Evolutionary conservation across 1,140 invertebrate species (phyloP), one percentile per base, ranked within the genome.

Genomic region (Caenorhabditis latens): DNA sequence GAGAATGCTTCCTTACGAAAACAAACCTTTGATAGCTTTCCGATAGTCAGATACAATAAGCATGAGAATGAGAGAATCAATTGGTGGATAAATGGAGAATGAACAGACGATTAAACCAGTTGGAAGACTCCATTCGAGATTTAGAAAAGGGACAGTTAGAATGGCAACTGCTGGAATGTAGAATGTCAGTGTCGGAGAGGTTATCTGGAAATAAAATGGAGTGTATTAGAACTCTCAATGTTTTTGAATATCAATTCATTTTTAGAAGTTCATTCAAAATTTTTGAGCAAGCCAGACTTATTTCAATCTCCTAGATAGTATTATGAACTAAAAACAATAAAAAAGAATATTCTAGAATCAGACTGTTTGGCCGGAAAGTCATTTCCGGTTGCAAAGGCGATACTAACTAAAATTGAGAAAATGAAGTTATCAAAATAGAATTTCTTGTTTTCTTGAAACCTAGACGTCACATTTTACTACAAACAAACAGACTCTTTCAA

Each of bases 11-110:
- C 8, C 1, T 6, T 6, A 58, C n/a, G 9, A 16, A 58, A 2
- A 32, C 21, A 40, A 40, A 67, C 65, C 42, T 43, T 43, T 42
- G 4, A 67, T 43, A 19, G 65, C 65, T 0, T 43, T 46, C 43
- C 65, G 65, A 67, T 67, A 67, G 6, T 67, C 65, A 4, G 65
- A 67, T 5, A 67, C 65, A 19, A 67, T 46, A 19, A 67, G 32
- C 65, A 67, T 67, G 14, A 67, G 32, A 67, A 67, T 67, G 3
- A 67, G 7, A 11, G 40, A 43, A 19, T 67, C 65, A 14, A 67
- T 67, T 67, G 65, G 65, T 43, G 65, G 65, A 67, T 67, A 67
- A 67, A 67, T 67, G 0, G 65, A 67, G 42, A 67, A 67, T 43
- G 65, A 67, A 40, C 65, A 67, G 0, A 67, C 65, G 21, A 67